phyloP scores from a whole-genome alignment of 2,113 vertebrate genomes.

The Mormyrus lacerda region DNA sequence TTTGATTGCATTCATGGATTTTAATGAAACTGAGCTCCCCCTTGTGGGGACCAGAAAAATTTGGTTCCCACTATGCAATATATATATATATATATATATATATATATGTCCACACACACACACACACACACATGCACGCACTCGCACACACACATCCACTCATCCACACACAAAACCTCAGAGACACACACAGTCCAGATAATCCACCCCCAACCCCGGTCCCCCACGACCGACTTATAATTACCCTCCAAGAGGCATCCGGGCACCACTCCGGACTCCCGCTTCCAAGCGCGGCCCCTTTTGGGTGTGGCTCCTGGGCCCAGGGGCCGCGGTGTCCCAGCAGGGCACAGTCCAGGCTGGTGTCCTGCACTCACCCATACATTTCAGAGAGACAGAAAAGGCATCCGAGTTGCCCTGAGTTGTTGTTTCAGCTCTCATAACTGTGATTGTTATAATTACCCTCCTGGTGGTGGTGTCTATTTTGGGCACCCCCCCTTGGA shows the following conservation, averaged over 20 bases:
- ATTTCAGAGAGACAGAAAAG: background rate
- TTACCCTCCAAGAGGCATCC: background rate
- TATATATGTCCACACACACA: background rate
- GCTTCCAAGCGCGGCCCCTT: background rate
- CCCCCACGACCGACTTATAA: background rate
- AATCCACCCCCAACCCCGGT: background rate
- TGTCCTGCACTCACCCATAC: background rate
- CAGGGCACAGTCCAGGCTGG: background rate
- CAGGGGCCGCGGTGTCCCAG: background rate
- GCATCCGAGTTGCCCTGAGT: background rate
- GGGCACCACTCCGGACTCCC: background rate
- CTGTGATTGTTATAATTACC: slow-evolving; percentile 13
- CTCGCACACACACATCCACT: background rate
- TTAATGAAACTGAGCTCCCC: background rate
- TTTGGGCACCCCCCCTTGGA: background rate
- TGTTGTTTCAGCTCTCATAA: slow-evolving; percentile 14
- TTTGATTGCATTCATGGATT: background rate
- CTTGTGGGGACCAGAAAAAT: background rate
- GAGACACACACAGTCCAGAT: background rate
- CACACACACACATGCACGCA: background rate
- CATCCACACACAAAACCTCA: background rate
- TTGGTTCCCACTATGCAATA: background rate
- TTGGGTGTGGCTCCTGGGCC: background rate
- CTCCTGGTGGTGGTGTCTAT: background rate
- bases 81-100: background rate